These are phyloP conservation scores for Diarsia brunnea DNA, from an alignment of 2,888 invertebrate genomes.

Conservation along the genomic window DNA sequence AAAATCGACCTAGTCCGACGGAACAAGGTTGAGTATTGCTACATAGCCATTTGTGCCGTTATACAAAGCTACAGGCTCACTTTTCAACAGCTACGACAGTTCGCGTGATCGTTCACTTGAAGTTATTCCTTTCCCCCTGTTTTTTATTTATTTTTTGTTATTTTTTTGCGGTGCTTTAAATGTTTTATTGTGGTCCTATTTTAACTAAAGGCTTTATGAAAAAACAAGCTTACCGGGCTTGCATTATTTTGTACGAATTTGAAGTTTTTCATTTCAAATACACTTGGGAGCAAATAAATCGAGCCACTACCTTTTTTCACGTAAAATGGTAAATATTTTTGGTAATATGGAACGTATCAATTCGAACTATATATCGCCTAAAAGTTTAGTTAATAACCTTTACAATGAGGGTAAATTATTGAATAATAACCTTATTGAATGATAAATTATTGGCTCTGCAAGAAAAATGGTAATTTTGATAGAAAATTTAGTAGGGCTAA, in stretches of 20 bases:
- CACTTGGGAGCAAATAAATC: no score
- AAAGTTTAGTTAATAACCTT: no score
- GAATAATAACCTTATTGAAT: no score
- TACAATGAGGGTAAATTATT: no score
- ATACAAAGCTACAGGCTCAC: constrained; percentile 13
- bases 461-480: no score
- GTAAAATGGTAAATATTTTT: no score
- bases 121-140: not conserved
- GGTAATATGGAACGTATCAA: no score
- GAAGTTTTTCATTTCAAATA: not conserved
- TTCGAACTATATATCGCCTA: no score
- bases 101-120: constrained; percentile 50
- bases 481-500: no score
- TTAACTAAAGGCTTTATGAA: not conserved
- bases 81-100: constrained; percentile 42
- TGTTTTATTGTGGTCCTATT: constrained; percentile 6
- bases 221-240: not conserved
- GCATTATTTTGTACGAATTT: not conserved
- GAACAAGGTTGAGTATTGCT: constrained; percentile 41
- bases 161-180: constrained; percentile 36
- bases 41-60: not conserved
- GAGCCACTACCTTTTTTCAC: no score
- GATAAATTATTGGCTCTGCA: no score
- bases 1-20: not conserved
- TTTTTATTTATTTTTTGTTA: not conserved